Evolutionary conservation across 2,797 vertebrate species (phyloP), one percentile per base, ranked within the genome.

Genomic region (Gastrophryne carolinensis): DNA sequence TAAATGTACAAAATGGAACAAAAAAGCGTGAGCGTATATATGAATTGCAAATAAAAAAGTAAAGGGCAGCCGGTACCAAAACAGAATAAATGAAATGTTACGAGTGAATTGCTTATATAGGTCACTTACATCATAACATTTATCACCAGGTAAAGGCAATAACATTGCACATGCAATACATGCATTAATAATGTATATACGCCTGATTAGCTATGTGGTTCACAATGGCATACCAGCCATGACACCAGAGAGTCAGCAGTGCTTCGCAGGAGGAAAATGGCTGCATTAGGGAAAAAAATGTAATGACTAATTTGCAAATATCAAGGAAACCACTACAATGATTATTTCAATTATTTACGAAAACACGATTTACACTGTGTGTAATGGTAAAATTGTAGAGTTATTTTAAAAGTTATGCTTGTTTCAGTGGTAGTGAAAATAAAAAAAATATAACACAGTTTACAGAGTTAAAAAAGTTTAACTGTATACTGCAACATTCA

Each of bases 291-390:
- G 49, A 50, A 69, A 68, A 69, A 69, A 69, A 29, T 23, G 66
- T 47, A 47, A 77, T 53, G 79, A 81, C 80, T 82, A 84, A 82
- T 80, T 66, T 84, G 81, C 84, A 80, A 82, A 78, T 80, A 82
- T 82, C 83, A 79, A 75, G 82, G 81, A 83, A 83, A 80, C 80
- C 76, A 82, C 84, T 81, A 83, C 81, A 81, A 81, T 81, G 82
- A 85, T 82, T 80, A 78, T 82, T 80, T 78, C 83, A 81, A 84
- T 83, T 83, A 85, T 86, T 88, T 85, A 85, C 79, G 80, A 80
- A 82, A 66, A 23, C 47, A 81, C 78, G 2, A 24, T 35, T 37
- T 24, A 15, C 39, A 9, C 44, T 24, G 24, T 26, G 13, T 47
- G 39, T 26, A 47, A 64, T 64, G 47, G 10, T 44, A 30, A 29